A percentile compares a stretch with the other conserved stretches of the same genome.
Conservation (phyloP, 2,113 vertebrate genomes). For the Hippocampus barbouri region DNA sequence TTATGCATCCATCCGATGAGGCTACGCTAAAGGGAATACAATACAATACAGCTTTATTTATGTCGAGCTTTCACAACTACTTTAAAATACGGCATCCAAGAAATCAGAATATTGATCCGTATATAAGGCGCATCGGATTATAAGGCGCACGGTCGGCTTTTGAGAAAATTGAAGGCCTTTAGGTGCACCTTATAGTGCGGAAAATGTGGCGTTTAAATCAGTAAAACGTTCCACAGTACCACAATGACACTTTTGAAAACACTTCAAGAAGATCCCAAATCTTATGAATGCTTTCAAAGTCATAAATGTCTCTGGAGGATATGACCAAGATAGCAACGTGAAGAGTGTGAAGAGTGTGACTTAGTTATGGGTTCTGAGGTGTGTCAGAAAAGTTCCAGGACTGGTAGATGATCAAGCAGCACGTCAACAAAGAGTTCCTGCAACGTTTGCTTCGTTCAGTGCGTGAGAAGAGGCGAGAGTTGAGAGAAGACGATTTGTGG, state of each 20-base stretch:
- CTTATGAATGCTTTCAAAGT: constrained; percentile 34
- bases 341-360: constrained; percentile 13
- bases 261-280: constrained; percentile 47
- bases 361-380: constrained; percentile 15
- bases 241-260: constrained; percentile 27
- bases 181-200: too few relatives aligned
- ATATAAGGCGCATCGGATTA: too few relatives aligned
- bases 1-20: too few relatives aligned
- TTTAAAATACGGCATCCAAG: too few relatives aligned
- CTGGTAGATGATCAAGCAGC: not conserved
- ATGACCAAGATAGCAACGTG: constrained; percentile 32
- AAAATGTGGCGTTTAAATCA: too few relatives aligned
- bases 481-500: not conserved
- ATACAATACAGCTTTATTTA: too few relatives aligned
- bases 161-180: too few relatives aligned
- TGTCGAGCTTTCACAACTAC: too few relatives aligned
- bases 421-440: not conserved
- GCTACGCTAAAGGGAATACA: too few relatives aligned
- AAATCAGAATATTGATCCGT: too few relatives aligned
- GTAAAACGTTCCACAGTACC: constrained; percentile 4
- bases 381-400: not conserved
- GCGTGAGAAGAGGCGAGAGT: not conserved
- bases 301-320: constrained; percentile 28
- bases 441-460: too few relatives aligned
- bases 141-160: too few relatives aligned